Percentiles rank a stretch among this genome's conserved stretches.
These are phyloP conservation scores for Dicaeum eximium DNA, from an alignment of 2,113 vertebrate species.

Conservation along the genomic window DNA sequence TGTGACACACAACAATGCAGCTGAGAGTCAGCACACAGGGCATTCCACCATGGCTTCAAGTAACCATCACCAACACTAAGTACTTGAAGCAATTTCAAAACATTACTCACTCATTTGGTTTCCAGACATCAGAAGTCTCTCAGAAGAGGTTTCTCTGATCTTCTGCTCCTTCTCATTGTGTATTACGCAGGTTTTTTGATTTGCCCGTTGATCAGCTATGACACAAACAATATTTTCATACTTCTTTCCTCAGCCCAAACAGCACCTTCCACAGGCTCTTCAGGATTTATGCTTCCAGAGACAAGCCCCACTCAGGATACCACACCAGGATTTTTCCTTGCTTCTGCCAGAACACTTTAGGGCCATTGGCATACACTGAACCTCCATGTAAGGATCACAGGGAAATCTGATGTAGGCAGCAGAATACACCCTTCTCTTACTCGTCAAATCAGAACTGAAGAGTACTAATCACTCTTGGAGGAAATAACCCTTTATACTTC, in stretches of 20 bases:
- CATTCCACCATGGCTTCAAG: neutral
- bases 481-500: neutral
- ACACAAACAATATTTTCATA: neutral
- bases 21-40: neutral
- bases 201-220: neutral
- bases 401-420: neutral
- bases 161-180: neutral
- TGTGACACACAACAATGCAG: neutral
- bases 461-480: neutral
- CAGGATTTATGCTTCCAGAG: neutral
- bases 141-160: neutral
- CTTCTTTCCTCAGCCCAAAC: neutral
- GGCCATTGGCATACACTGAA: neutral
- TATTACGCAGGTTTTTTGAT: neutral
- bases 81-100: neutral
- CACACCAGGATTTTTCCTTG: neutral
- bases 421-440: neutral
- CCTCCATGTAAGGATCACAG: neutral
- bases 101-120: neutral
- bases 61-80: neutral
- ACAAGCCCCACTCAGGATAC: neutral
- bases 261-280: neutral
- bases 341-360: neutral
- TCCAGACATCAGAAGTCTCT: neutral
- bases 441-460: neutral